Evolutionary conservation across 2,113 vertebrate species (phyloP).

Genomic region (Eurypyga helias): DNA sequence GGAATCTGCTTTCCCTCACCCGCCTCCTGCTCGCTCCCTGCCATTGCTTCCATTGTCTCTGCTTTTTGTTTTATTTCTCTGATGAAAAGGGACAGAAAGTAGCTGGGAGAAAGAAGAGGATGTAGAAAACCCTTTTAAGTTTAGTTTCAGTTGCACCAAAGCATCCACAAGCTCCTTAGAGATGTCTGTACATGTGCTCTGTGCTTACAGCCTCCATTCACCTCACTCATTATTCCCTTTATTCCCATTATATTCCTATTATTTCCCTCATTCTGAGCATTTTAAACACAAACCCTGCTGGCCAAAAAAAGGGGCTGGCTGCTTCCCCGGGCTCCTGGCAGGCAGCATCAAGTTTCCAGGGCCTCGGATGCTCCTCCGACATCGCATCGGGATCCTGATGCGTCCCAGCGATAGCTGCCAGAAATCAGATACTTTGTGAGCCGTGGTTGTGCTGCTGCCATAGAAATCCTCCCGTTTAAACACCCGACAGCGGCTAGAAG

Average conservation of each 20-base stretch:
- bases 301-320: background rate
- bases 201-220: background rate
- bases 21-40: background rate
- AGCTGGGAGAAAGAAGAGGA: background rate
- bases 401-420: background rate
- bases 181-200: accelerated
- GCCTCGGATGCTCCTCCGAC: background rate
- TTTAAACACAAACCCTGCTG: background rate
- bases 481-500: accelerated
- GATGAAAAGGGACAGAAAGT: background rate
- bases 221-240: background rate
- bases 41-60: background rate
- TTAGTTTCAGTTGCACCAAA: background rate
- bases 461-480: background rate
- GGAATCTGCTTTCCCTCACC: background rate
- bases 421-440: background rate
- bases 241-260: background rate
- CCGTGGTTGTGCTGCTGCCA: accelerated
- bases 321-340: accelerated
- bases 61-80: background rate
- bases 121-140: background rate
- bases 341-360: background rate
- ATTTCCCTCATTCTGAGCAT: background rate
- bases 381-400: background rate
- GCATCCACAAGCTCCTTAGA: background rate